Evolutionary conservation across 1,140 invertebrate species (phyloP), one percentile per base, ranked within the genome.

Genomic region (Penaeus vannamei): DNA sequence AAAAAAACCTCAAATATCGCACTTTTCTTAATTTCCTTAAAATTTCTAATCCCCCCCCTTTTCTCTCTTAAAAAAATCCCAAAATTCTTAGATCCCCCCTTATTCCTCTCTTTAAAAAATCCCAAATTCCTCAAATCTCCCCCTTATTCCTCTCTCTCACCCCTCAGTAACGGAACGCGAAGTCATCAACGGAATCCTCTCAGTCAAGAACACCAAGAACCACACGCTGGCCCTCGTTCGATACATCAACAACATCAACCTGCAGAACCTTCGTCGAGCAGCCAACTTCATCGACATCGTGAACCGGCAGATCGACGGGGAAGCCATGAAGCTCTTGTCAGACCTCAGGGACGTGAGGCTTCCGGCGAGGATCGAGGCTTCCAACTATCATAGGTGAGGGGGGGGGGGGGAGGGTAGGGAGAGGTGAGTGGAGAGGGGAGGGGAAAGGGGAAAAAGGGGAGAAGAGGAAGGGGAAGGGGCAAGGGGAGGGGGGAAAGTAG

Each of bases 181-280:
- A 94, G 98, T 99, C 0, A 99, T 99, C 87, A 98, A 98, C 92
- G 98, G 98, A 0, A 95, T 99, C 62, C 93, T 99, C 20, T 98
- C 97, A 91, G 98, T 99, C 0, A 97, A 97, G 92, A 98, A 99
- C 92, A 98, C 98, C 23, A 98, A 98, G 93, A 98, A 99, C 92
- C 98, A 99, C 93, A 98, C 97, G 92, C 93, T 99, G n/a, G 98
- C 98, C 0, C 99, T 99, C 92, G 95, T 99, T 5, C 94, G 98
- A 77, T 98, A 98, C 93, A 99, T 99, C 92, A 98, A 98, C 93
- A 99, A 99, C 92, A 99, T 99, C 53, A 99, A 99, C 93, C 94
- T 99, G 46, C 97, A 98, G 93, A 98, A 99, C 93, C 93, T 99
- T 32, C 97, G 97, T 92, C 98, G 98, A 93, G 98, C 98, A 3